Percentiles rank a stretch among this genome's conserved stretches.
Evolutionary conservation across 2,888 invertebrate species (phyloP).

Genomic region (Yponomeuta sedellus): DNA sequence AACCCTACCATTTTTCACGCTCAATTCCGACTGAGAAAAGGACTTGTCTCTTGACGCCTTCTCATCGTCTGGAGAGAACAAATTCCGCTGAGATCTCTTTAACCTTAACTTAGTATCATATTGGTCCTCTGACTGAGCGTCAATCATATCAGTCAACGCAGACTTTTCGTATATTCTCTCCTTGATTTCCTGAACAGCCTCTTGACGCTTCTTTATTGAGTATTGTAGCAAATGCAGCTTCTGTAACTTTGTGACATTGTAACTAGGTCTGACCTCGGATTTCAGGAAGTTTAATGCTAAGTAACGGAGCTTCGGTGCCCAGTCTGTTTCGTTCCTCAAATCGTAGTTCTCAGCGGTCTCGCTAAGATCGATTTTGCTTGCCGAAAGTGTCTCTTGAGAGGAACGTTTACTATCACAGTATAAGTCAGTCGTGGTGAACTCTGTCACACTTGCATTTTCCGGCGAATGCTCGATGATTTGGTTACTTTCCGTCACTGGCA

Average conservation of each 20-base stretch:
- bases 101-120: constrained; percentile 39
- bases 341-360: constrained; percentile 70
- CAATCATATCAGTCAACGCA: constrained; percentile 46
- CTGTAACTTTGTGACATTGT: constrained; percentile 82
- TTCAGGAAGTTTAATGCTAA: constrained; percentile 70
- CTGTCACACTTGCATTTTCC: constrained; percentile 55
- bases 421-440: constrained; percentile 40
- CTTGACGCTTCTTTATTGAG: constrained; percentile 80
- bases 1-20: constrained; percentile 48
- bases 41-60: constrained; percentile 33
- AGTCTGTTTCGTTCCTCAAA: constrained; percentile 51
- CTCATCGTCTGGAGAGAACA: constrained; percentile 52
- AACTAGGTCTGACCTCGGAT: constrained; percentile 83
- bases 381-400: constrained; percentile 49
- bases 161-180: constrained; percentile 66
- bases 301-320: constrained; percentile 61
- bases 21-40: constrained; percentile 44
- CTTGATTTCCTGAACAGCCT: constrained; percentile 76
- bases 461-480: constrained; percentile 67
- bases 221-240: constrained; percentile 83
- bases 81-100: constrained; percentile 52
- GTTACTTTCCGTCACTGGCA: constrained; percentile 23
- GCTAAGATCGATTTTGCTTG: constrained; percentile 60
- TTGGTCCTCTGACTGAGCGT: constrained; percentile 33
- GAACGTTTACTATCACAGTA: constrained; percentile 49